A percentile compares a stretch with the other conserved stretches of the same genome.
These are phyloP conservation scores for Germaria angustata DNA, from an alignment of 2,888 invertebrate species.

Conservation along the genomic window DNA sequence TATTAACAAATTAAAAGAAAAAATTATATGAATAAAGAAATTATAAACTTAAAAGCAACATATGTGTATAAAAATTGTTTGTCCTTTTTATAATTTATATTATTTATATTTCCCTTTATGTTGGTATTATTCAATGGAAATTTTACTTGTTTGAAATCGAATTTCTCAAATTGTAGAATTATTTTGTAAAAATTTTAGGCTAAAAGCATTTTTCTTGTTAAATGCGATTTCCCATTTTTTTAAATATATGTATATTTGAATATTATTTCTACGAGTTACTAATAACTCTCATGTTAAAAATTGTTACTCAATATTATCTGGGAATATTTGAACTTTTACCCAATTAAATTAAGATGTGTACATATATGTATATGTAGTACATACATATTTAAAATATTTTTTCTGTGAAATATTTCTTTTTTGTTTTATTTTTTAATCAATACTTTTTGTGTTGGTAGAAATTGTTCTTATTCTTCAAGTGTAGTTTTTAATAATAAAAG, in stretches of 20 bases:
- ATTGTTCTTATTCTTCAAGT: neutral
- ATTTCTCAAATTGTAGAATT: neutral
- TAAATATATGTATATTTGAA: neutral
- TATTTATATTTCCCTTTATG: constrained; percentile 1
- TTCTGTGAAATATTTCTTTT: neutral
- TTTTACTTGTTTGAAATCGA: neutral
- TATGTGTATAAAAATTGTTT: constrained; percentile 28
- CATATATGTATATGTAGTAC: too few relatives aligned
- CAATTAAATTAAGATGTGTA: neutral
- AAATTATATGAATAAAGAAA: constrained; percentile 44
- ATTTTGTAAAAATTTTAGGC: neutral
- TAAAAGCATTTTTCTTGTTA: neutral
- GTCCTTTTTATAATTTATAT: constrained; percentile 11
- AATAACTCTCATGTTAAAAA: neutral
- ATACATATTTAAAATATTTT: neutral
- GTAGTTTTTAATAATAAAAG: neutral
- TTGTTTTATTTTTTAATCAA: neutral
- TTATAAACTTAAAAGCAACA: constrained; percentile 58
- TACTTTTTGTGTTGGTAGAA: neutral
- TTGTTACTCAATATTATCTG: too few relatives aligned
- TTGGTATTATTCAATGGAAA: neutral
- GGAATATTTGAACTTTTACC: neutral
- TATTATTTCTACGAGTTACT: neutral
- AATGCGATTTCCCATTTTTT: neutral
- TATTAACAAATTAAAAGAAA: constrained; percentile 53